Evolutionary conservation across 2,888 invertebrate genomes (phyloP), one percentile per base, ranked within the genome.

Genomic region (Ichneumoninae sp.): DNA sequence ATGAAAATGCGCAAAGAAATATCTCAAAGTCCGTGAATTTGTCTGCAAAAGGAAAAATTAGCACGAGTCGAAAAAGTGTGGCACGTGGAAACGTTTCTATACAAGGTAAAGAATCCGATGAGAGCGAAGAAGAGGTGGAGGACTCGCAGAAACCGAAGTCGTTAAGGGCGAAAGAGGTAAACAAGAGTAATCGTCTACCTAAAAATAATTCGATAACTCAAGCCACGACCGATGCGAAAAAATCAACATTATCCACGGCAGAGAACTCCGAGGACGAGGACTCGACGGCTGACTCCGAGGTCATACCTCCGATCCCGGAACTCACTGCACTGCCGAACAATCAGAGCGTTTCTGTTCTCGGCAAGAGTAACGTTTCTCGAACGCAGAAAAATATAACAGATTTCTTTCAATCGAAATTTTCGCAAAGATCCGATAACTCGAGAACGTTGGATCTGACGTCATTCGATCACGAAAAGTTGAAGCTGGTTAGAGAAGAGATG

Each of bases 301-400:
- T n/a, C 6, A 54, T 40, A 40, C 26, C 70, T 2, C 4, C 54
- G 6, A 30, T 36, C 52, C 13, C 68, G 19, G 13, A 6, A 13
- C 19, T 50, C 54, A 13, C 50, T 2, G 71, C 36, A 50, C 19
- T 44, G 36, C 33, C 60, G 19, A 77, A 26, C 44, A 50, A 79
- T 22, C 30, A 7, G 3, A 73, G 19, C 6, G 22, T 26, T 5
- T 52, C 65, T 1, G 19, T 50, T 19, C 52, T 52, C 47, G n/a
- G 4, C n/a, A 63, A 60, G 5, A 47, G 33, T 8, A 83, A 69
- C 4, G 10, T 47, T 30, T 40, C 66, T 33, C 26, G 33, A 47
- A 50, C 54, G 0, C 86, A 84, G 26, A 83, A 77, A 10, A 71
- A n/a, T 57, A 84, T 86, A 19, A 75, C 33, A 2, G 63, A 77